phyloP scores from a whole-genome alignment of 2,797 vertebrate genomes.

The Syngnathus acus region DNA sequence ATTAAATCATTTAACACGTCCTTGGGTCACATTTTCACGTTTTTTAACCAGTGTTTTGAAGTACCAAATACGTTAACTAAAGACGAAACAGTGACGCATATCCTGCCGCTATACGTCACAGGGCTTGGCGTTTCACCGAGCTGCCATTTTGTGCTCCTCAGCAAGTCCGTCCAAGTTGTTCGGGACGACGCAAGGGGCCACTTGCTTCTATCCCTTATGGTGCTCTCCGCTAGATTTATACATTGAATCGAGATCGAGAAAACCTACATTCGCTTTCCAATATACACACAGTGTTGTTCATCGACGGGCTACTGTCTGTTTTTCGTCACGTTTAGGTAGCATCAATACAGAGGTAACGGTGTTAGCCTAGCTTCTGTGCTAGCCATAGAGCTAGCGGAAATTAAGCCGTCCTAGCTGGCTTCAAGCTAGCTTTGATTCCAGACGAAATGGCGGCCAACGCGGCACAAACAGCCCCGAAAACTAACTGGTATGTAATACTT shows the following conservation, averaged over 20 bases:
- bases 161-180: slow-evolving; percentile 11
- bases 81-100: not conserved
- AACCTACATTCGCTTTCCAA: not conserved
- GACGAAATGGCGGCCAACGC: slow-evolving; percentile 77
- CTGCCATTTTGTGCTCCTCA: slow-evolving; percentile 62
- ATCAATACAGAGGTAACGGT: slow-evolving; percentile 19
- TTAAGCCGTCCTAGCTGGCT: not conserved
- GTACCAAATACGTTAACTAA: no score
- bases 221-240: not conserved
- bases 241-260: not conserved
- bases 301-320: not conserved
- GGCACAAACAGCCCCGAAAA: slow-evolving; percentile 53
- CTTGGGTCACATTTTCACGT: not conserved
- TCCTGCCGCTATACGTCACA: slow-evolving; percentile 7
- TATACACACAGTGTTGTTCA: not conserved
- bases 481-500: slow-evolving; percentile 63
- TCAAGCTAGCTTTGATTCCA: slow-evolving; percentile 24
- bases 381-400: slow-evolving; percentile 16
- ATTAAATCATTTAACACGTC: slow-evolving; percentile 1
- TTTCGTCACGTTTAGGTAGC: not conserved
- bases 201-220: not conserved
- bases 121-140: slow-evolving; percentile 16
- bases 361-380: slow-evolving; percentile 23
- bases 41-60: not conserved
- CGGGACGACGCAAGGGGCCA: slow-evolving; percentile 8